Conservation (phyloP, 2,888 invertebrate genomes). For the Kuschelorhynchus macadamiae region DNA sequence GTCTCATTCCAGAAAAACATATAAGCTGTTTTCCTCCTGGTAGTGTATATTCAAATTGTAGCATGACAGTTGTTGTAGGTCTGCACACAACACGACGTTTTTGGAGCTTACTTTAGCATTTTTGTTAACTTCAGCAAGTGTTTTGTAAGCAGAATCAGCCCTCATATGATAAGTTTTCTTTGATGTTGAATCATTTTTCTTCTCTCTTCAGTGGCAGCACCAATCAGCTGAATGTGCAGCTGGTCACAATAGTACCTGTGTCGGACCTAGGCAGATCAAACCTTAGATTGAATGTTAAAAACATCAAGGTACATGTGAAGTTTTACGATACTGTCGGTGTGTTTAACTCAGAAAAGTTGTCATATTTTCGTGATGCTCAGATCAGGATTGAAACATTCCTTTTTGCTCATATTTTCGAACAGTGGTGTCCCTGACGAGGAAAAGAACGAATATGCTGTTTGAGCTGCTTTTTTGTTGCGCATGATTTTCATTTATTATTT, state of each 20-base stretch:
- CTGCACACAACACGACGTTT: neutral
- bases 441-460: constrained; percentile 1
- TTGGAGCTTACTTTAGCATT: neutral
- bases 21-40: too few relatives aligned
- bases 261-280: neutral
- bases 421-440: too few relatives aligned
- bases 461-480: neutral
- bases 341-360: neutral
- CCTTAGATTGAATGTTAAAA: constrained; percentile 1
- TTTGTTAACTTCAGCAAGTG: neutral
- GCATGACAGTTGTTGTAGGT: too few relatives aligned
- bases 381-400: neutral
- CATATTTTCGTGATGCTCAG: neutral
- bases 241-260: neutral
- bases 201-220: neutral
- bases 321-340: neutral
- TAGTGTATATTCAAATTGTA: too few relatives aligned
- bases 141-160: too few relatives aligned
- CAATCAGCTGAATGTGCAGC: constrained; percentile 1
- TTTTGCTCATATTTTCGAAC: constrained; percentile 4
- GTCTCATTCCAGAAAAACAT: too few relatives aligned
- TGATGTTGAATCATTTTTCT: neutral
- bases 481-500: neutral
- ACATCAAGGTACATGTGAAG: constrained; percentile 1
- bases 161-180: neutral